These are phyloP conservation scores for Onychostoma macrolepis DNA, from an alignment of 2,113 vertebrate genomes.

Conservation along the genomic window DNA sequence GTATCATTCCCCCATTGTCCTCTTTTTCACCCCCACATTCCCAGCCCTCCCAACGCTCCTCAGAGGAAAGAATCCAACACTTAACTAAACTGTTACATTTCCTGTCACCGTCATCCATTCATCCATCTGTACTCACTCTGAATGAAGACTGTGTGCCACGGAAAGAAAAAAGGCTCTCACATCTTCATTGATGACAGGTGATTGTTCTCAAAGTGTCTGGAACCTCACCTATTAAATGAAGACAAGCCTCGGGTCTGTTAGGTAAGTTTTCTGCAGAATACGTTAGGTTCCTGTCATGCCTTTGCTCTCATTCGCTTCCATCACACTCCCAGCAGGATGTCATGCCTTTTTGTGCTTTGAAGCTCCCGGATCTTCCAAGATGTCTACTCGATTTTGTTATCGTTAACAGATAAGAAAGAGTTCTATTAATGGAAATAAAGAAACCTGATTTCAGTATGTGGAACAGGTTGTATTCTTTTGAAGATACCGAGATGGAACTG, in stretches of 20 bases:
- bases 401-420: conserved; percentile 2
- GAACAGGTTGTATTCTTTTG: not conserved
- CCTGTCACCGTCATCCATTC: conserved; percentile 31
- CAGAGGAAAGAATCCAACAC: conserved; percentile 36
- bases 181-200: conserved; percentile 35
- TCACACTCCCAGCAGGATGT: conserved; percentile 21
- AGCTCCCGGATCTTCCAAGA: not conserved
- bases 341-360: conserved; percentile 9
- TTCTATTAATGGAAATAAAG: not conserved
- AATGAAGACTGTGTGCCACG: conserved; percentile 12
- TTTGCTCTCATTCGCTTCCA: conserved; percentile 33
- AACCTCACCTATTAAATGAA: conserved; percentile 54
- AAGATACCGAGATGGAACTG: not conserved
- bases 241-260: conserved; percentile 36
- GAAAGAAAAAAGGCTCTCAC: conserved; percentile 31
- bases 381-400: not conserved
- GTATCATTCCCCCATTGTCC: conserved; percentile 2
- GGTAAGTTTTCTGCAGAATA: conserved; percentile 53
- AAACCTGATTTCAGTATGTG: not conserved
- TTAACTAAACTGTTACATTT: conserved; percentile 52
- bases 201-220: conserved; percentile 30
- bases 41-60: conserved; percentile 20
- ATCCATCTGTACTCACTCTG: not conserved
- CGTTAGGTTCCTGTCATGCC: conserved; percentile 28
- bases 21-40: conserved; percentile 21